Conservation (phyloP, 2,888 invertebrate species). For the Euplexia lucipara region DNA sequence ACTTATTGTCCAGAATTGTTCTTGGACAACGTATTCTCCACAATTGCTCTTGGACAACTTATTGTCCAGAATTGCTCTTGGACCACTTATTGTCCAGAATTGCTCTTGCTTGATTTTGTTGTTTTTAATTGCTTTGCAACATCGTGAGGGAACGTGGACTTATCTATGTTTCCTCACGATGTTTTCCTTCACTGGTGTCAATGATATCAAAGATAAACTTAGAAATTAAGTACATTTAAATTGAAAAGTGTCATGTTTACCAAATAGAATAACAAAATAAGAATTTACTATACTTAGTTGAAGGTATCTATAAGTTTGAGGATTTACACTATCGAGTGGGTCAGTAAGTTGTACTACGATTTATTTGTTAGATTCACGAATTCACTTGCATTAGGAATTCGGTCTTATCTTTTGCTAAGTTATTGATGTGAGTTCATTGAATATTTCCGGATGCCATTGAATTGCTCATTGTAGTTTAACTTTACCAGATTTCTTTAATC, state of each 20-base stretch:
- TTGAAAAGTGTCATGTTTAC: no score
- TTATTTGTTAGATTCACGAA: conserved; percentile 4
- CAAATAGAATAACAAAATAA: not conserved
- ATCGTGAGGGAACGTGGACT: no score
- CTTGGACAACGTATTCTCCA: no score
- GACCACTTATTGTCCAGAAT: no score
- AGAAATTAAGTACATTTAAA: no score
- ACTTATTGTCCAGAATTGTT: no score
- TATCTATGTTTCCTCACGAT: not conserved
- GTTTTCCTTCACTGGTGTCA: no score
- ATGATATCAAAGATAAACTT: no score
- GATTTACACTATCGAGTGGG: conserved; percentile 7
- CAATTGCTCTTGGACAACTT: no score
- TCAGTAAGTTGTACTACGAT: conserved; percentile 11
- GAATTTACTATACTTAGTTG: conserved; percentile 1
- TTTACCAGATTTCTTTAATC: not conserved
- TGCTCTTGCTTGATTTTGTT: no score
- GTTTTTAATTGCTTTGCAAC: no score
- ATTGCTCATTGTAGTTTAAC: not conserved
- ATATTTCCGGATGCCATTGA: not conserved
- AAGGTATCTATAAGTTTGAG: not conserved
- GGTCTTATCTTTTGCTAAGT: not conserved
- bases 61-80: no score
- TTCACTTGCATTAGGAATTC: conserved; percentile 4
- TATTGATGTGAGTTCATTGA: not conserved